These are phyloP conservation scores for Tupaia tana DNA, from an alignment of 2,113 vertebrate species.

Conservation along the genomic window DNA sequence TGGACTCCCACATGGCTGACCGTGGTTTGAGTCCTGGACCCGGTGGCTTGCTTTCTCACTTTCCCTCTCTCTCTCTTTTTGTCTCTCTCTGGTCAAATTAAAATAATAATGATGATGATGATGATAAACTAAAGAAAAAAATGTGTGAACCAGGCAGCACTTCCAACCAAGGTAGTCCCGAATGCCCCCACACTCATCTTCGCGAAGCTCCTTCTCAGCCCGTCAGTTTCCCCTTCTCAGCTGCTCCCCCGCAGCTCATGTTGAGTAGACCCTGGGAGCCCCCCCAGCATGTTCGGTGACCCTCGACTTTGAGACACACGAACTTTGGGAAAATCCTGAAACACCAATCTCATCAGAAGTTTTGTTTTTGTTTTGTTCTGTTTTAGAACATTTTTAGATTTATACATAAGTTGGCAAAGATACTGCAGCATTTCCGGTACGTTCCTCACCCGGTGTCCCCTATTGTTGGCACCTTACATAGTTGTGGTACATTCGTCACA, in stretches of 20 bases:
- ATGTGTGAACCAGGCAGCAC: no score
- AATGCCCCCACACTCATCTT: neutral
- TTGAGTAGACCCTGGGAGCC: neutral
- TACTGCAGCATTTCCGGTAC: neutral
- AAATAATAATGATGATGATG: neutral
- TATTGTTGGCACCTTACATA: accelerated
- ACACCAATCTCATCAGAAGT: no score
- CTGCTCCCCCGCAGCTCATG: neutral
- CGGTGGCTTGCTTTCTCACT: no score
- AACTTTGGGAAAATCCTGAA: neutral
- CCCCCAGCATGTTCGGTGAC: accelerated
- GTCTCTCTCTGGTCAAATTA: no score
- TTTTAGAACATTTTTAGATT: neutral
- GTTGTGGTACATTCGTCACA: neutral
- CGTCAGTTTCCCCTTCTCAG: neutral
- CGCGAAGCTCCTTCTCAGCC: neutral
- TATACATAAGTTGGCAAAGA: neutral
- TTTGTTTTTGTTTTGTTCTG: no score
- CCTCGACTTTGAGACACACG: neutral
- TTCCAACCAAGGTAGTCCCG: no score
- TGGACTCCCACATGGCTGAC: no score
- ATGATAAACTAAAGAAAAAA: neutral
- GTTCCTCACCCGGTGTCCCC: neutral
- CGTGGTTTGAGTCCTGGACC: no score
- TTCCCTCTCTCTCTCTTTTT: no score